A percentile compares a stretch with the other conserved stretches of the same genome.
Evolutionary conservation across 2,888 invertebrate species (phyloP).

Genomic region (Biston betularia): DNA sequence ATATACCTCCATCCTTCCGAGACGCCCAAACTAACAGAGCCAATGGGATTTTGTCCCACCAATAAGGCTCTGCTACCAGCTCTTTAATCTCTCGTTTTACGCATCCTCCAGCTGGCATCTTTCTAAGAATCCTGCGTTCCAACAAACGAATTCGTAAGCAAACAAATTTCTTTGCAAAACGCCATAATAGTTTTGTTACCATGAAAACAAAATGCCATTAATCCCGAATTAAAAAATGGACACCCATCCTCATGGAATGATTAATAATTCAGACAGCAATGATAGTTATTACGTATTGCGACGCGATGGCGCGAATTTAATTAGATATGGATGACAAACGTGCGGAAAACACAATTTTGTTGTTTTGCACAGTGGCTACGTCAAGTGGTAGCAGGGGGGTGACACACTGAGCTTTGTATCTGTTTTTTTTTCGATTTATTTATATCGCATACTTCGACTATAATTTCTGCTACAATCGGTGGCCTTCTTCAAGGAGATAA

Average conservation of each 20-base stretch:
- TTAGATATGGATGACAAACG: slow-evolving; percentile 41
- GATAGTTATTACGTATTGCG: slow-evolving; percentile 1
- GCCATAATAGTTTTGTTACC: background rate
- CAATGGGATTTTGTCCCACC: too few species aligned
- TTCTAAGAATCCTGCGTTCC: too few species aligned
- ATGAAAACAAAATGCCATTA: background rate
- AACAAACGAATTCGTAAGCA: too few species aligned
- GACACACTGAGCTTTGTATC: slow-evolving; percentile 1
- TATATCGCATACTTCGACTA: too few species aligned
- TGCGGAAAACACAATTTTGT: slow-evolving; percentile 35
- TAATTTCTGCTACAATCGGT: too few species aligned
- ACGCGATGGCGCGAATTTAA: slow-evolving; percentile 34
- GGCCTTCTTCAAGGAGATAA: too few species aligned
- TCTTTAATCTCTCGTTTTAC: too few species aligned
- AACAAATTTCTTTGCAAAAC: too few species aligned
- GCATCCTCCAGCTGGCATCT: too few species aligned
- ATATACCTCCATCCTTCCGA: too few species aligned
- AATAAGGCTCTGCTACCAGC: too few species aligned
- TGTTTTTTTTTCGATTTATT: background rate
- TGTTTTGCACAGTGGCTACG: slow-evolving; percentile 33
- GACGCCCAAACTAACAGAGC: too few species aligned
- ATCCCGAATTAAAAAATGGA: background rate
- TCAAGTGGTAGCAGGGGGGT: slow-evolving; percentile 22
- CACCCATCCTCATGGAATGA: background rate
- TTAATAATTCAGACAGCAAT: slow-evolving; percentile 1